Percentiles rank a stretch among this genome's conserved stretches.
These are phyloP conservation scores for Drosophila hydei DNA, from an alignment of 1,140 invertebrate genomes.

Conservation along the genomic window DNA sequence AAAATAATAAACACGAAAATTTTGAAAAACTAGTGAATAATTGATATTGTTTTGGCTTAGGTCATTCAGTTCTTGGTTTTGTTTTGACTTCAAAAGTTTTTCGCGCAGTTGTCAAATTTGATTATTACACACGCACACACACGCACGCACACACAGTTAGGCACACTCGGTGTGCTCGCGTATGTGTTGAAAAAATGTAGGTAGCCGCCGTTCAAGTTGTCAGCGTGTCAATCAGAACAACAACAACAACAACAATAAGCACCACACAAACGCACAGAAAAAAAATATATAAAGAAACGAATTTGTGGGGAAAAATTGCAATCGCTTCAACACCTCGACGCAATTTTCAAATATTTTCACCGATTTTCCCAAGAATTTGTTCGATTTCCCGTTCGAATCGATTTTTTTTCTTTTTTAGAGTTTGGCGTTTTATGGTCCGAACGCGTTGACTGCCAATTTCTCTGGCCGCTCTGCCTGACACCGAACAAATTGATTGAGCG, in stretches of 20 bases:
- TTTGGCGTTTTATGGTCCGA: conserved; percentile 59
- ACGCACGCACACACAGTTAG: conserved; percentile 10
- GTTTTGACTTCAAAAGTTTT: conserved; percentile 72
- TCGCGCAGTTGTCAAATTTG: conserved; percentile 79
- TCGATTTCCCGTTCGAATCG: conserved; percentile 20
- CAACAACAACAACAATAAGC: conserved; percentile 5
- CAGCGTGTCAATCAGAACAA: conserved; percentile 41
- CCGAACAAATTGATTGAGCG: conserved; percentile 28
- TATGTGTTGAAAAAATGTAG: conserved; percentile 22
- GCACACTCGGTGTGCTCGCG: background rate
- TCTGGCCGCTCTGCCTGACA: conserved; percentile 15
- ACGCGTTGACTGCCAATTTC: conserved; percentile 61
- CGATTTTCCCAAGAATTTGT: conserved; percentile 10
- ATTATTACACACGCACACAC: conserved; percentile 54
- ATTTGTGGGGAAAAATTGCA: conserved; percentile 21
- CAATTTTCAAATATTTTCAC: conserved; percentile 36
- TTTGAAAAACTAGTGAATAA: conserved; percentile 39
- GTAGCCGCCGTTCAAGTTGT: conserved; percentile 36
- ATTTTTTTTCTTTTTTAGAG: conserved; percentile 7
- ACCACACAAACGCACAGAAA: background rate
- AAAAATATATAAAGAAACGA: background rate
- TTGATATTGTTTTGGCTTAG: conserved; percentile 48
- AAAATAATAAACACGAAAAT: conserved; percentile 14
- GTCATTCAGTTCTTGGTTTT: conserved; percentile 33
- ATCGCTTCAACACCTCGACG: conserved; percentile 41